These are phyloP conservation scores for Galagoides demidoff DNA, from an alignment of 2,797 vertebrate species.

Conservation along the genomic window DNA sequence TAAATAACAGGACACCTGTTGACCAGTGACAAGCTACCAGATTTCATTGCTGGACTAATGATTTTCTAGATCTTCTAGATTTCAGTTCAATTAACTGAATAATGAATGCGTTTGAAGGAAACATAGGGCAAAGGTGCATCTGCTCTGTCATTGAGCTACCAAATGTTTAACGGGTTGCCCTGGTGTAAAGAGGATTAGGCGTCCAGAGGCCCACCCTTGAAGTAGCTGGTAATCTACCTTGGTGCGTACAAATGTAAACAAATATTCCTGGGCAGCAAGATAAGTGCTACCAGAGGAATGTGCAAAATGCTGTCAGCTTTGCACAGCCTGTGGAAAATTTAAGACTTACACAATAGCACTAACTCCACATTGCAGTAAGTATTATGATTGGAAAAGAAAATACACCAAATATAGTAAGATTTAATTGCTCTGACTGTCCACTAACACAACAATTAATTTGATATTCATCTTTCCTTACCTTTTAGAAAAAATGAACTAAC, in stretches of 20 bases:
- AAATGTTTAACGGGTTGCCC: neutral
- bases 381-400: neutral
- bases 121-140: neutral
- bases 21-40: neutral
- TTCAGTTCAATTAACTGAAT: neutral
- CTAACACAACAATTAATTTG: neutral
- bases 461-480: neutral
- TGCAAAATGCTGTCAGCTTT: neutral
- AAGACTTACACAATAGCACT: neutral
- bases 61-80: neutral
- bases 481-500: neutral
- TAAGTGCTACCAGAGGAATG: neutral
- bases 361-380: rapidly evolving
- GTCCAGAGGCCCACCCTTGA: neutral
- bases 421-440: neutral
- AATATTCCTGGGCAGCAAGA: neutral
- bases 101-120: neutral
- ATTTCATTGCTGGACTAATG: neutral
- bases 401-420: neutral
- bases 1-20: neutral
- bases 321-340: neutral
- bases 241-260: neutral
- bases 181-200: neutral
- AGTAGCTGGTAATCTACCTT: neutral
- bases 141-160: neutral